Conservation (phyloP, 2,797 vertebrate species). For the Champsocephalus esox region DNA sequence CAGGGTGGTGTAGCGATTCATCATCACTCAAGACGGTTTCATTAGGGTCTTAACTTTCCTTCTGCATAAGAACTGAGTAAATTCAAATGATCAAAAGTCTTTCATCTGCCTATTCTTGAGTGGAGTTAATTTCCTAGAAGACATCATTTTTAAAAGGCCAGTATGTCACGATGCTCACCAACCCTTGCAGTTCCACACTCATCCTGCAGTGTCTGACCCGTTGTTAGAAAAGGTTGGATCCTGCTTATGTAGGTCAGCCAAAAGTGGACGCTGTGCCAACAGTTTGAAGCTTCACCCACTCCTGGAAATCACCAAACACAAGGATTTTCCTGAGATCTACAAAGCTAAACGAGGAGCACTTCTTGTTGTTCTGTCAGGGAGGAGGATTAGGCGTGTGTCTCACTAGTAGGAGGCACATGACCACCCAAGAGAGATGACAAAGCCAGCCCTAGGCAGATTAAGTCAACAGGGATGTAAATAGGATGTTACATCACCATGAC, state of each 20-base stretch:
- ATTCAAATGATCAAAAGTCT: conserved; percentile 27
- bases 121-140: conserved; percentile 9
- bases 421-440: conserved; percentile 71
- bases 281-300: background rate
- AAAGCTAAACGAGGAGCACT: background rate
- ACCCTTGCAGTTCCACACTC: conserved; percentile 44
- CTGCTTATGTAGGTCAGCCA: conserved; percentile 19
- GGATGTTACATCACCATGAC: conserved; percentile 75
- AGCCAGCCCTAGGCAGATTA: conserved; percentile 73
- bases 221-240: conserved; percentile 29
- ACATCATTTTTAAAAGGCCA: background rate
- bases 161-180: conserved; percentile 1
- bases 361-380: conserved; percentile 42
- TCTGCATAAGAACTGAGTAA: background rate
- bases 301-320: background rate
- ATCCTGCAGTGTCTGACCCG: conserved; percentile 50
- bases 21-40: conserved; percentile 73
- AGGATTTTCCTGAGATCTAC: background rate
- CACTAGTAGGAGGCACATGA: conserved; percentile 44
- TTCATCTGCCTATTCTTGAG: background rate
- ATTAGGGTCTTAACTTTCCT: conserved; percentile 55
- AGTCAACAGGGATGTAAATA: conserved; percentile 74
- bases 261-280: background rate
- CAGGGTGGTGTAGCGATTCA: conserved; percentile 97
- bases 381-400: conserved; percentile 58